Evolutionary conservation across 2,113 vertebrate species (phyloP), one percentile per base, ranked within the genome.

Genomic region (Ochotona curzoniae): DNA sequence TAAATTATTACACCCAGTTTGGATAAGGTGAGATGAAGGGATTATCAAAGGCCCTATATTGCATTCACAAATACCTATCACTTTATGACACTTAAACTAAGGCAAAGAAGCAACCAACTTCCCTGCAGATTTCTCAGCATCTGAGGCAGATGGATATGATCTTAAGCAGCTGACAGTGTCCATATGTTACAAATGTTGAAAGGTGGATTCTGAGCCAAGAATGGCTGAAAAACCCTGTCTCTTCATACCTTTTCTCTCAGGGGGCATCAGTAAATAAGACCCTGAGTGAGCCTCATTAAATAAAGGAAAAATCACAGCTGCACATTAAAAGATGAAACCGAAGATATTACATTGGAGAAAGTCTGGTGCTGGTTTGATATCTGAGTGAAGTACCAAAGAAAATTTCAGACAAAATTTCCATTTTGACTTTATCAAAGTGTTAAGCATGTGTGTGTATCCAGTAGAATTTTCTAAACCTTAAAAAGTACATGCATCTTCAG

Each of bases 131-230:
- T 97, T 94, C 88, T 90, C 92, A 93, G 88, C 60, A 38, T 96
- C 94, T 94, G 95, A 98, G 38, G 96, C 97, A 98, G 97, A 98
- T 97, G 96, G 95, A 83, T 83, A 85, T 90, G 93, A 96, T 90
- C 95, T 90, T 95, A 94, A 97, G 92, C 95, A 97, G 97, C 97
- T 97, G 97, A 95, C 84, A 83, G 81, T 73, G 93, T 94, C 92
- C 98, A 98, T 97, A 97, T 97, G 97, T 95, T 98, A 89, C 89
- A 97, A 95, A 97, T 89, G 87, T 64, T 87, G 88, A 95, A 93
- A 91, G 89, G 15, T 67, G 25, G 83, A 89, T 91, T 82, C 95
- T 88, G 87, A 95, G 96, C 96, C 97, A 98, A 96, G 93, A 96
- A 93, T 93, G 88, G 82, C 75, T 93, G 90, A 38, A 96, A 96